Conservation (phyloP, 2,797 vertebrate species). For the Typhlichthys subterraneus region DNA sequence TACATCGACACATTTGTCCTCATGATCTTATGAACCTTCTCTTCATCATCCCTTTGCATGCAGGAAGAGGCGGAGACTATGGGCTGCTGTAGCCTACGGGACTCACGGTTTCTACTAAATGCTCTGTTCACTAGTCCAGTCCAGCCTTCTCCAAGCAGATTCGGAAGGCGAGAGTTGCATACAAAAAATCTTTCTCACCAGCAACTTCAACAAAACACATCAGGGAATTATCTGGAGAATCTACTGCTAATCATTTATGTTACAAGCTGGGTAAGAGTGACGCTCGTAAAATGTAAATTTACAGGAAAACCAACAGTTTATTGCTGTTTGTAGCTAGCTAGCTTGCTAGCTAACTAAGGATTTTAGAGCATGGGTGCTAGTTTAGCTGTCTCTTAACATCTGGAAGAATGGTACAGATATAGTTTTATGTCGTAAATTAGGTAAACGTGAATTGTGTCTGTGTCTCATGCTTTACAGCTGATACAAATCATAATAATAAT, state of each 20-base stretch:
- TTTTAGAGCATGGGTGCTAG: slow-evolving; percentile 20
- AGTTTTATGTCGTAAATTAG: not conserved
- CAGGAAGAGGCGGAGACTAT: too few species aligned
- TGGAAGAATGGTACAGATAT: slow-evolving; percentile 16
- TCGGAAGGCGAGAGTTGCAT: not conserved
- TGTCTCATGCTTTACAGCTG: too few species aligned
- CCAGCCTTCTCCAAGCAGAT: slow-evolving; percentile 1
- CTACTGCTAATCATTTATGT: not conserved
- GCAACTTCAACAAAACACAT: slow-evolving; percentile 43
- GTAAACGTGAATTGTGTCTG: too few species aligned
- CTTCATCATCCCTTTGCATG: too few species aligned
- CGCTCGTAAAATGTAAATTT: not conserved
- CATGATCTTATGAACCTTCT: too few species aligned
- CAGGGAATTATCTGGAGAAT: not conserved
- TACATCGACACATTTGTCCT: too few species aligned
- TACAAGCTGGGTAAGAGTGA: slow-evolving; percentile 17
- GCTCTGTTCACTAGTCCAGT: too few species aligned
- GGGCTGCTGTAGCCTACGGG: too few species aligned
- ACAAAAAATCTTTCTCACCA: slow-evolving; percentile 10
- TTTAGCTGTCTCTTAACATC: slow-evolving; percentile 30
- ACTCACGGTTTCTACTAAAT: too few species aligned
- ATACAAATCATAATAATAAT: too few species aligned
- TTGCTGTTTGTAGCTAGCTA: slow-evolving; percentile 9
- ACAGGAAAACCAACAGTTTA: not conserved
- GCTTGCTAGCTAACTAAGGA: slow-evolving; percentile 21